A percentile compares a stretch with the other conserved stretches of the same genome.
These are phyloP conservation scores for Rhizomys pruinosus DNA, from an alignment of 2,113 vertebrate species.

Conservation along the genomic window DNA sequence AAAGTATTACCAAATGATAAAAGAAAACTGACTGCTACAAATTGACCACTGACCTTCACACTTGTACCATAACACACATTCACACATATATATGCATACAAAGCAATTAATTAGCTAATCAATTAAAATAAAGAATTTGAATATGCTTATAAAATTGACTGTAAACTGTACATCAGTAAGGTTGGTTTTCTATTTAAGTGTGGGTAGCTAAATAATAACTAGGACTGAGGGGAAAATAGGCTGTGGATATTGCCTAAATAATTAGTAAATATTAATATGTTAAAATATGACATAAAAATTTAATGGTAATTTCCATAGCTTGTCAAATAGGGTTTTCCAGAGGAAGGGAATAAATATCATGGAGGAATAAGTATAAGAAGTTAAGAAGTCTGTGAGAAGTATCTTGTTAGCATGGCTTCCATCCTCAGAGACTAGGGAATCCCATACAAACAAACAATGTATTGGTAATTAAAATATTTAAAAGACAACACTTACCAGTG, in stretches of 20 bases:
- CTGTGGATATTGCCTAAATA: not conserved
- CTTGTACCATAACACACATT: not conserved
- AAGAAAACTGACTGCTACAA: too few species aligned
- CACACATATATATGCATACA: not conserved
- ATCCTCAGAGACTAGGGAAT: not conserved
- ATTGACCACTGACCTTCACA: too few species aligned
- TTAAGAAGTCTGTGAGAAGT: not conserved
- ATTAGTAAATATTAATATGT: not conserved
- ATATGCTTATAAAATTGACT: not conserved
- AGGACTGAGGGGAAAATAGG: not conserved
- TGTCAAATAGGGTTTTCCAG: not conserved
- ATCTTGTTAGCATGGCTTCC: not conserved
- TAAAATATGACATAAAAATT: not conserved
- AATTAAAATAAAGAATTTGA: too few species aligned
- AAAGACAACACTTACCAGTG: not conserved
- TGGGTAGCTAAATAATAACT: not conserved
- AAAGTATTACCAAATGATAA: too few species aligned
- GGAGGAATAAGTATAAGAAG: not conserved
- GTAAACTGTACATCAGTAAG: not conserved
- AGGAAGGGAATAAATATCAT: not conserved
- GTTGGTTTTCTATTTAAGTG: not conserved
- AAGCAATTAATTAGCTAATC: too few species aligned
- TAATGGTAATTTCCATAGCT: not conserved
- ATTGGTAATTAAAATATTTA: not conserved
- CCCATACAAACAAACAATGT: not conserved